A percentile compares a stretch with the other conserved stretches of the same genome.
These are phyloP conservation scores for Ciconia nigra DNA, from an alignment of 2,797 vertebrate species.

Conservation along the genomic window DNA sequence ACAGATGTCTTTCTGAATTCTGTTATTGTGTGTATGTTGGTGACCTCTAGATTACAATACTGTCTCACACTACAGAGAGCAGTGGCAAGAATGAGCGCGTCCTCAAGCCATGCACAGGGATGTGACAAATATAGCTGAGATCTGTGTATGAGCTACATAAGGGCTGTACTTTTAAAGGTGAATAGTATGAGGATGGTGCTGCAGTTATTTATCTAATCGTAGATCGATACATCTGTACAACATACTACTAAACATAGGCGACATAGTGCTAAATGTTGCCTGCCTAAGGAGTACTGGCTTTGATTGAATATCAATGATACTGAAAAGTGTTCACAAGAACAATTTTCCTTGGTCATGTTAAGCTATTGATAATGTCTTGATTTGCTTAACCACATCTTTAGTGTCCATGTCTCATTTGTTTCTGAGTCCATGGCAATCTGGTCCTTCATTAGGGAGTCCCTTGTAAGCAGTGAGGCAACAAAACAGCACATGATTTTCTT, in stretches of 20 bases:
- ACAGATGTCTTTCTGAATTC: background rate
- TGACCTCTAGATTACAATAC: background rate
- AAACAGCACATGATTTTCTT: background rate
- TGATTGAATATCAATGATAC: background rate
- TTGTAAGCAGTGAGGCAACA: background rate
- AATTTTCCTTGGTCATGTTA: background rate
- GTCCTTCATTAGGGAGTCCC: background rate
- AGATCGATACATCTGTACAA: background rate
- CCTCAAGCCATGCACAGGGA: background rate
- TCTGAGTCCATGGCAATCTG: background rate
- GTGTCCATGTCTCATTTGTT: background rate
- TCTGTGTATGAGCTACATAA: background rate
- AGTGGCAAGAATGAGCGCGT: accelerated
- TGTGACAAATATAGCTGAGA: background rate
- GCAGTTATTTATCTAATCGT: background rate
- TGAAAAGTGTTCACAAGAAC: background rate
- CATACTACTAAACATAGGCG: background rate
- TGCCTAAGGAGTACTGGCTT: background rate
- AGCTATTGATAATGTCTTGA: background rate
- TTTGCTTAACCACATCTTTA: background rate
- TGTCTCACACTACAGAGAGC: background rate
- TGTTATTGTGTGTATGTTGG: background rate
- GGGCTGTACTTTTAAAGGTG: background rate
- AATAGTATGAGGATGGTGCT: background rate
- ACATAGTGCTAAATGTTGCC: background rate